Evolutionary conservation across 2,113 vertebrate genomes (phyloP).

Genomic region (Geococcyx californianus): DNA sequence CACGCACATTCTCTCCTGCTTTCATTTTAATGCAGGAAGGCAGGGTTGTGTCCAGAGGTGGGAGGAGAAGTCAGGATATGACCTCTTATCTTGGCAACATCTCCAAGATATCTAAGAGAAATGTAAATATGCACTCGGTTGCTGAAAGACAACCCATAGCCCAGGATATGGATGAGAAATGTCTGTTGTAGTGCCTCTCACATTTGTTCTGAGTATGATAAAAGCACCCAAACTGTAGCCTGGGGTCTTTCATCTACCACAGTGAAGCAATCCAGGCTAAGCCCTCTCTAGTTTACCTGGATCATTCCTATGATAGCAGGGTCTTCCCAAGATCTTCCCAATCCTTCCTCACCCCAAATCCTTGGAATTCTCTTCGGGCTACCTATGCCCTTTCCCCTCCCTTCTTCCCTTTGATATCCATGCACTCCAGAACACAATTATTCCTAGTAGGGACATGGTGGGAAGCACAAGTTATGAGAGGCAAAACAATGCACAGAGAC

Average conservation of each 20-base stretch:
- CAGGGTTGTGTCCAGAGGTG: background rate
- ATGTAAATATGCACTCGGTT: background rate
- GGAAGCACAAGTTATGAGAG: background rate
- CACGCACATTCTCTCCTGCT: background rate
- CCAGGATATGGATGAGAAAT: background rate
- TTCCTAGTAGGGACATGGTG: accelerated
- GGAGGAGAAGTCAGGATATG: background rate
- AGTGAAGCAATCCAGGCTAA: background rate
- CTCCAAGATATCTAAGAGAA: background rate
- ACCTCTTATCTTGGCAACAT: background rate
- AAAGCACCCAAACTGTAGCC: background rate
- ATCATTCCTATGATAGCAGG: background rate
- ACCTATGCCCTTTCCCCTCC: background rate
- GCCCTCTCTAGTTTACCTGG: background rate
- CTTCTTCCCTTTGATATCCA: background rate
- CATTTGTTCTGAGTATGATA: background rate
- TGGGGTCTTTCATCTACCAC: background rate
- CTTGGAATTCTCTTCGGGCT: background rate
- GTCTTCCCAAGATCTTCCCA: background rate
- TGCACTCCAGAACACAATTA: background rate
- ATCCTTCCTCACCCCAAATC: background rate
- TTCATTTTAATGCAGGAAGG: background rate
- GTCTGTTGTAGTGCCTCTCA: background rate
- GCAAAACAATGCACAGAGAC: background rate
- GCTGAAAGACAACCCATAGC: background rate